Conservation (phyloP, 2,888 invertebrate species). For the Osedax frankpressi region DNA sequence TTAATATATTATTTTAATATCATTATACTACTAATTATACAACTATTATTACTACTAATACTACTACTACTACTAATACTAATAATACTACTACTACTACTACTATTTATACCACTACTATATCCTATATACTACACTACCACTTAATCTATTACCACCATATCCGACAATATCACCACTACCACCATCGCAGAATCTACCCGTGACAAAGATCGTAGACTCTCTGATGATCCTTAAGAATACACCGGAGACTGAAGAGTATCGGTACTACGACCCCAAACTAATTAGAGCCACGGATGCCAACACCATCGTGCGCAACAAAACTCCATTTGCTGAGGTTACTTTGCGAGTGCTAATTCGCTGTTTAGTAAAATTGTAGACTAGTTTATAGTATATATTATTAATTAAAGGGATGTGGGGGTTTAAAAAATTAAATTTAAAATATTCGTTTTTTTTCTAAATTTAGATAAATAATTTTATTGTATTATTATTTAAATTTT, state of each 20-base stretch:
- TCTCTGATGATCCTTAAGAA: slow-evolving; percentile 68
- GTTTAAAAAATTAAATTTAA: not conserved
- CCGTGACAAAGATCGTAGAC: slow-evolving; percentile 83
- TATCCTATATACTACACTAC: too few species aligned
- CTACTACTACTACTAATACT: not conserved
- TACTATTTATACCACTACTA: too few species aligned
- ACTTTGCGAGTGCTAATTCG: not conserved
- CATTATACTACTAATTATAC: too few species aligned
- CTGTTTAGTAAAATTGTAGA: not conserved
- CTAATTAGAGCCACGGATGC: slow-evolving; percentile 56
- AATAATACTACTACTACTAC: too few species aligned
- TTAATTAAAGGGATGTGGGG: not conserved
- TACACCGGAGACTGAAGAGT: slow-evolving; percentile 68
- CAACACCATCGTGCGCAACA: slow-evolving; percentile 38
- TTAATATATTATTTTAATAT: too few species aligned
- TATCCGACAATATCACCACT: too few species aligned
- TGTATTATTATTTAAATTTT: too few species aligned
- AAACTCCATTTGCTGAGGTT: slow-evolving; percentile 41
- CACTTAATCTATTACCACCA: too few species aligned
- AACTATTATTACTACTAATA: not conserved
- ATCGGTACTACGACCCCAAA: slow-evolving; percentile 88
- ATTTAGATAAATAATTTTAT: too few species aligned
- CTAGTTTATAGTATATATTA: not conserved
- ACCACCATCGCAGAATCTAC: slow-evolving; percentile 76
- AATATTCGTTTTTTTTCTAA: slow-evolving; percentile 7